Evolutionary conservation across 2,113 vertebrate genomes (phyloP).

Genomic region (Colaptes auratus): DNA sequence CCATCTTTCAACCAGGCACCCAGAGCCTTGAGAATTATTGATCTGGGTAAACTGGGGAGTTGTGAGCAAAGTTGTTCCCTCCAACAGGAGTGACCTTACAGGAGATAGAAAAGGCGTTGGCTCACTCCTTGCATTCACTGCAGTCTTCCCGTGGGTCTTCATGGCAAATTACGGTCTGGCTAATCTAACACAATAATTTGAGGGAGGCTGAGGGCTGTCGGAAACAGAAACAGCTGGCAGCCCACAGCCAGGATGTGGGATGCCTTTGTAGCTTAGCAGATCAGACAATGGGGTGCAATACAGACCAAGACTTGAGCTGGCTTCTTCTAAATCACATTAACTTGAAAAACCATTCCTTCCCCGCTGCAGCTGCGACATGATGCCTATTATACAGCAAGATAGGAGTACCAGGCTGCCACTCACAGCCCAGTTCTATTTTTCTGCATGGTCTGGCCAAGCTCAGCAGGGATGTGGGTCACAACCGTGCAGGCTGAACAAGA

Average conservation of each 20-base stretch:
- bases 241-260: background rate
- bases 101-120: background rate
- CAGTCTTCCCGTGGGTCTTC: background rate
- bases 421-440: background rate
- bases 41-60: background rate
- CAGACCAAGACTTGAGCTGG: background rate
- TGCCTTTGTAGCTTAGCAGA: background rate
- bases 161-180: background rate
- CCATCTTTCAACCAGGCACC: background rate
- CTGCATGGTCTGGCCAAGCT: background rate
- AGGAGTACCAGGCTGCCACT: background rate
- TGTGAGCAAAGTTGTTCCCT: conserved; percentile 1
- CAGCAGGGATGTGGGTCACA: background rate
- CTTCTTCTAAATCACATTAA: background rate
- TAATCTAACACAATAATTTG: background rate
- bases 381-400: background rate
- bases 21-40: background rate
- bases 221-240: background rate
- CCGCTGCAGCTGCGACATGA: background rate
- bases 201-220: background rate
- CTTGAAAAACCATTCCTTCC: background rate
- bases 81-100: background rate
- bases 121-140: background rate
- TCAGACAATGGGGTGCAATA: background rate
- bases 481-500: background rate